Base-by-base conservation (phyloP, 2,797 vertebrate genomes). In the Sphenopsis melanotis region DNA sequence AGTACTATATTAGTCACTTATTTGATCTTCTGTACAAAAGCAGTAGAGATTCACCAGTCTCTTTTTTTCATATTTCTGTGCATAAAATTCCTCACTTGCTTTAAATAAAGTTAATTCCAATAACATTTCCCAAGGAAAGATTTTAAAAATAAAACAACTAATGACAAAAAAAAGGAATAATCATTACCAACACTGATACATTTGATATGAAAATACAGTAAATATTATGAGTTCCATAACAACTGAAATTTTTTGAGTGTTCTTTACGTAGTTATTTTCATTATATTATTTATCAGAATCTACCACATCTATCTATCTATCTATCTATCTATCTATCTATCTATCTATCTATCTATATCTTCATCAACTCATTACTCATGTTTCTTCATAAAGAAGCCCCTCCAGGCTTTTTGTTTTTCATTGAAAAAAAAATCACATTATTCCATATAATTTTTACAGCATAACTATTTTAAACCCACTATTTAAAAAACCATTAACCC, bases 401-500 rank as follows among this genome's bases (percentile, higher is more conserved):
- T 94, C 76, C 23, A 24, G 41, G 37, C 1, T 60, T 89, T 80
- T 72, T 75, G 50, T 34, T 94, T 95, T 72, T 50, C 18, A 59
- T 26, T 7, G 0, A 15, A 55, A 49, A 66, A 36, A 53, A 20
- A 39, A 17, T 20, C 34, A 80, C 29, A 20, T n/a, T 47, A 16
- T 61, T 68, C 27, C 21, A 19, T 41, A 70, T 65, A 5, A 34
- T 93, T 97, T 92, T 92, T 83, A 87, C 72, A 91, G 83, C n/a
- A 12, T 59, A 95, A 47, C 41, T 79, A 79, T 59, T 91, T 91
- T 85, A 60, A 97, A 88, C 83, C 63, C 64, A 42, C 60, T 83
- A 70, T 79, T 95, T 94, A 71, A 88, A 93, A 97, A 92, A 50
- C 12, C 47, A 84, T 56, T 91, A 92, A 57, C 27, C 83, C 75